A percentile compares a stretch with the other conserved stretches of the same genome.
Evolutionary conservation across 2,797 vertebrate genomes (phyloP).

Genomic region (Lycodopsis pacificus): DNA sequence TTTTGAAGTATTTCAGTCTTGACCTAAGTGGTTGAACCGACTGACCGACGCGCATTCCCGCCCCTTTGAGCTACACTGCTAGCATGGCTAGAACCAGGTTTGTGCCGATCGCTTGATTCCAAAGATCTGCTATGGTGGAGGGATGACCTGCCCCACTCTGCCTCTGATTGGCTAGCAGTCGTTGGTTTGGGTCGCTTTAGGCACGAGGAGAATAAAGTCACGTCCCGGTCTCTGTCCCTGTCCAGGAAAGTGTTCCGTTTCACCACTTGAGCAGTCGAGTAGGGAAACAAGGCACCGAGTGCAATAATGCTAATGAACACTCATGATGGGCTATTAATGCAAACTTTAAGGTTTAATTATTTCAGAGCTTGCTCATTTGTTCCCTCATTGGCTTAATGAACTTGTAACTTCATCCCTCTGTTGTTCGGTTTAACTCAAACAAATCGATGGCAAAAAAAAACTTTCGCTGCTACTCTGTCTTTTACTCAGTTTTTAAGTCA

Average conservation of each 20-base stretch:
- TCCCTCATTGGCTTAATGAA: conserved; percentile 25
- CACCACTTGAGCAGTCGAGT: background rate
- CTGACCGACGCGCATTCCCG: background rate
- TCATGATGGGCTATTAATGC: conserved; percentile 41
- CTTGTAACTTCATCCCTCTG: conserved; percentile 22
- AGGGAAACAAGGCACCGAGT: conserved; percentile 4
- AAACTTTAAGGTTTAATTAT: conserved; percentile 26
- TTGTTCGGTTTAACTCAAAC: conserved; percentile 13
- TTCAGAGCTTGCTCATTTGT: conserved; percentile 31
- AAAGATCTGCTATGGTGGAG: background rate
- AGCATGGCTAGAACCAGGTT: background rate
- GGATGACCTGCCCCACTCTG: background rate
- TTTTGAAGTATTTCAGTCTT: background rate
- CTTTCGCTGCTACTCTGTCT: background rate
- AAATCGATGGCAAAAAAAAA: conserved; percentile 14
- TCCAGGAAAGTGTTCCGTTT: background rate
- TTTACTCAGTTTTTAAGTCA: background rate
- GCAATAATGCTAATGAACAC: conserved; percentile 31
- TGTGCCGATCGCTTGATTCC: background rate
- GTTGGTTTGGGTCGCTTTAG: background rate
- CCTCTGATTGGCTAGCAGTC: background rate
- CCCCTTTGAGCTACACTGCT: background rate
- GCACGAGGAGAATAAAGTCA: background rate
- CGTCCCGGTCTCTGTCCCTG: background rate
- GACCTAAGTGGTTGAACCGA: background rate